A percentile compares a stretch with the other conserved stretches of the same genome.
These are phyloP conservation scores for Chromobotia macracanthus DNA, from an alignment of 2,797 vertebrate genomes.

Conservation along the genomic window DNA sequence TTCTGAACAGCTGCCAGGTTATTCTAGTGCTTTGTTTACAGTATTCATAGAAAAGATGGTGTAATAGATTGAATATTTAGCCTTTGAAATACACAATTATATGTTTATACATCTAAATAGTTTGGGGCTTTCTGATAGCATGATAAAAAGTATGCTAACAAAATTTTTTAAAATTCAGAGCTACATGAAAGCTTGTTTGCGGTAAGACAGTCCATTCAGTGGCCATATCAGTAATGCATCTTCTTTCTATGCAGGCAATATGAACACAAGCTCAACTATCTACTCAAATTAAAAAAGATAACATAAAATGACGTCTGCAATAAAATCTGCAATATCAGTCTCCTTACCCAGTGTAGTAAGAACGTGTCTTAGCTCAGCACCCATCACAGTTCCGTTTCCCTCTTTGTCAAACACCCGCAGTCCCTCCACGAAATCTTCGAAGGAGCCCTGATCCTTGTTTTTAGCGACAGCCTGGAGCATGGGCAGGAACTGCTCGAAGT, in stretches of 20 bases:
- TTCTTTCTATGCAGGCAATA: no score
- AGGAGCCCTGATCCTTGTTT: constrained; percentile 93
- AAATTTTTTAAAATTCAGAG: no score
- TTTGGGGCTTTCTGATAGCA: no score
- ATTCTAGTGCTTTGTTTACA: not conserved
- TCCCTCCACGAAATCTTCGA: constrained; percentile 91
- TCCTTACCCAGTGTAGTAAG: constrained; percentile 87
- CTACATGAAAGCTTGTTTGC: no score
- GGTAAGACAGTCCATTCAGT: no score
- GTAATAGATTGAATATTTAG: not conserved
- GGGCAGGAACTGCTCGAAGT: constrained; percentile 93
- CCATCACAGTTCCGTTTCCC: constrained; percentile 93
- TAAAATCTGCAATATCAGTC: no score
- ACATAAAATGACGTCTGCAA: no score
- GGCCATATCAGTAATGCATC: no score
- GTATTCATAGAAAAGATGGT: not conserved
- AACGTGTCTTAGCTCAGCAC: constrained; percentile 91
- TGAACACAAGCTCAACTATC: no score
- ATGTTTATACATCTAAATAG: no score
- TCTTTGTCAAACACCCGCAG: constrained; percentile 93
- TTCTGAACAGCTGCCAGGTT: not conserved
- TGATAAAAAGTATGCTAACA: no score
- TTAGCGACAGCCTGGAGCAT: constrained; percentile 92
- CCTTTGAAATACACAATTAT: not conserved
- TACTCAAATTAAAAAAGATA: no score